Conservation (phyloP, 2,797 vertebrate species). For the Sebastes wilsoni region DNA sequence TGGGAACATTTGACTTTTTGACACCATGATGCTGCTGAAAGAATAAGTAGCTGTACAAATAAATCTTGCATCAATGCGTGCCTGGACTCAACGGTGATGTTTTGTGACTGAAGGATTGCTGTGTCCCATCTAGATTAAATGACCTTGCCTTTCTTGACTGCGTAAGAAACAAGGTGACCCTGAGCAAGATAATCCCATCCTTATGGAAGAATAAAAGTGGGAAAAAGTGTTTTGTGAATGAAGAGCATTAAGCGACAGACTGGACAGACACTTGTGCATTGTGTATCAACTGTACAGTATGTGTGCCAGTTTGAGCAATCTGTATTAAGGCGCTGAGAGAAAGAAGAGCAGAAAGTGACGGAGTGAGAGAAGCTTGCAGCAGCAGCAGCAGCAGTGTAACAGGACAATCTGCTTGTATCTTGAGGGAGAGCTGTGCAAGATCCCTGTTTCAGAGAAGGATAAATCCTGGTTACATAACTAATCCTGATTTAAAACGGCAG, state of each 20-base stretch:
- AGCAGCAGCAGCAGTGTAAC: neutral
- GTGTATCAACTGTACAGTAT: neutral
- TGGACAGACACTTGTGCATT: neutral
- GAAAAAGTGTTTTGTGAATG: neutral
- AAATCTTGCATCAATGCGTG: neutral
- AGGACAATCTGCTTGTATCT: conserved; percentile 46
- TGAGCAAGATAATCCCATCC: neutral
- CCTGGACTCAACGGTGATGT: neutral
- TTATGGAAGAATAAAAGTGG: neutral
- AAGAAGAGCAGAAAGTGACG: neutral
- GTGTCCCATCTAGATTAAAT: neutral
- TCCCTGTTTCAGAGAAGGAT: conserved; percentile 52
- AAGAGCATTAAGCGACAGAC: neutral
- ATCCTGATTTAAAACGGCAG: conserved; percentile 66
- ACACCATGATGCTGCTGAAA: neutral
- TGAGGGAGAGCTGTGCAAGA: conserved; percentile 41
- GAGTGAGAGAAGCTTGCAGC: neutral
- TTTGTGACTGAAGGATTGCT: neutral
- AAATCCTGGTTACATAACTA: conserved; percentile 70
- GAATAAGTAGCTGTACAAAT: neutral
- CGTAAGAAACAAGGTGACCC: neutral
- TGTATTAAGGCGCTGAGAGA: neutral
- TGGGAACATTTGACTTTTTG: neutral
- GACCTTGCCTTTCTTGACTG: neutral
- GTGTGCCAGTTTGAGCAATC: neutral